Base-by-base conservation (phyloP, 1,140 invertebrate species). In the Drosophila nasuta region DNA sequence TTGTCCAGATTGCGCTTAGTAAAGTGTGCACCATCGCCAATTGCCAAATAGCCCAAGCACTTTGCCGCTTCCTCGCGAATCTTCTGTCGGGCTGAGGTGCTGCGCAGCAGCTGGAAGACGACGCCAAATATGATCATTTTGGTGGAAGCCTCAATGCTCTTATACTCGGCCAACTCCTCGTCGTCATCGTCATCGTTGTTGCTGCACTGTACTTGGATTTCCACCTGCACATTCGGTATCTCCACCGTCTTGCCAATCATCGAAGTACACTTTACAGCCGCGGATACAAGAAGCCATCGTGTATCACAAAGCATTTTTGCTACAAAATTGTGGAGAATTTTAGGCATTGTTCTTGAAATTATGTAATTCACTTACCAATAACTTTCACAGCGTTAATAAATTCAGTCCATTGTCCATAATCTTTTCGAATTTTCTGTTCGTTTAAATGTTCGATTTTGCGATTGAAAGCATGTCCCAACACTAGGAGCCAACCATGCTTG, bases 21-120 rank as follows among this genome's bases (percentile, higher is more conserved):
- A 38, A 93, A 93, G 63, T 90, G 85, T 13, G 72, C 73, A n/a
- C 91, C 89, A 77, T 93, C 92, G 43, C 92, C 92, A 35, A 92
- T 92, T 3, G 92, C 90, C 79, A 93, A 68, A 69, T 82, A 83
- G 1, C 92, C 92, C 46, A 93, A 66, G 64, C 92, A 93, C n/a
- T 77, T 80, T 43, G 91, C 92, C 0, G 92, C 75, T 41, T 92
- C 92, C 25, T 92, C 90, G 1, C 92, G 80, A 1, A 92, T 91
- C 62, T 91, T 92, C n/a, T 91, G 79, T 1, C 88, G 77, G 0
- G 72, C 75, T 2, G 86, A 87, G 1, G 88, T 82, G 57, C 88
- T 92, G 20, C 87, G 79, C 41, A 93, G 38, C 33, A 93, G 41
- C 13, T 81, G 73, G n/a, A 91, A 91, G 5, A 93, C 74, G 0